phyloP scores from a whole-genome alignment of 2,888 invertebrate genomes.

The Amiota minor region DNA sequence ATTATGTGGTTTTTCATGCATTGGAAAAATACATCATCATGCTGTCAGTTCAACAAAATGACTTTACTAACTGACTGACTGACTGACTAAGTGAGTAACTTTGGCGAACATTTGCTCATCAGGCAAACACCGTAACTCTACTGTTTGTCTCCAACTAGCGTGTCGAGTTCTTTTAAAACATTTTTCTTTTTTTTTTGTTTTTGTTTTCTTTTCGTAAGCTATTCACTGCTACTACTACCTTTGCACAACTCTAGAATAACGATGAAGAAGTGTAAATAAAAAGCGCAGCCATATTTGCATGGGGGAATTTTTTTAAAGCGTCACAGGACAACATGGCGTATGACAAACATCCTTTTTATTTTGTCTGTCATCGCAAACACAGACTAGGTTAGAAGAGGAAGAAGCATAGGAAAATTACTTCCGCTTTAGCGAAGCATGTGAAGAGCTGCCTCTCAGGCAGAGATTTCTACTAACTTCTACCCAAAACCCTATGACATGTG shows the following conservation, averaged over 20 bases:
- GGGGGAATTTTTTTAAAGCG: slow-evolving; percentile 13
- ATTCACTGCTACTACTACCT: too few species aligned
- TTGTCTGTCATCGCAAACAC: slow-evolving; percentile 20
- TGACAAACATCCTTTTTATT: slow-evolving; percentile 46
- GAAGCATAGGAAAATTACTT: slow-evolving; percentile 50
- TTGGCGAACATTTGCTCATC: not conserved
- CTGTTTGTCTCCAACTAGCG: too few species aligned
- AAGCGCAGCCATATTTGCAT: slow-evolving; percentile 21
- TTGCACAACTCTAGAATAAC: not conserved
- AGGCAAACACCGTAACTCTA: too few species aligned
- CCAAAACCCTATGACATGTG: not conserved
- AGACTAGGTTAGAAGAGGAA: too few species aligned
- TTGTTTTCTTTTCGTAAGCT: not conserved
- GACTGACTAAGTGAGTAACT: slow-evolving; percentile 20
- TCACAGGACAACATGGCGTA: slow-evolving; percentile 44
- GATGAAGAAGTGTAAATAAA: slow-evolving; percentile 17
- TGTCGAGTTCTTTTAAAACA: too few species aligned
- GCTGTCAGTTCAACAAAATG: slow-evolving; percentile 42
- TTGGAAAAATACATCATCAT: slow-evolving; percentile 55
- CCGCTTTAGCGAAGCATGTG: slow-evolving; percentile 42
- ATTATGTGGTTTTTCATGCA: slow-evolving; percentile 53
- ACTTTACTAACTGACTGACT: slow-evolving; percentile 30
- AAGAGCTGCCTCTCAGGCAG: slow-evolving; percentile 45
- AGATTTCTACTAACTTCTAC: not conserved
- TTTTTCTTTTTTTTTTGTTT: not conserved